Percentiles rank a stretch among this genome's conserved stretches.
These are phyloP conservation scores for Sebastes hubbsi DNA, from an alignment of 2,797 vertebrate species.

Conservation along the genomic window DNA sequence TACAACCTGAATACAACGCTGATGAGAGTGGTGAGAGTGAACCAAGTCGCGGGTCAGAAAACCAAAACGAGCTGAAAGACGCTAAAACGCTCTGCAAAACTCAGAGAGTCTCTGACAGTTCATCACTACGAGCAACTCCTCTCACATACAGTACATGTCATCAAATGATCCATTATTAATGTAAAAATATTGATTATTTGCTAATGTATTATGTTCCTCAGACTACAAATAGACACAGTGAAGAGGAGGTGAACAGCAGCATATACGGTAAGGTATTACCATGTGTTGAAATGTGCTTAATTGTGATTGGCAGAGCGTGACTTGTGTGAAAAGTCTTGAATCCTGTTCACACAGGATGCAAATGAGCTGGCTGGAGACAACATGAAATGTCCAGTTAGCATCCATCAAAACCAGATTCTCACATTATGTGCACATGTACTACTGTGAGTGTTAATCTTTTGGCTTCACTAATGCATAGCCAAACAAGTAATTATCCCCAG, in stretches of 20 bases:
- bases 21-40: not conserved
- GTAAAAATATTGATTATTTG: not conserved
- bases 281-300: not conserved
- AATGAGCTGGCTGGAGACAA: constrained; percentile 32
- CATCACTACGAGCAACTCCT: not conserved
- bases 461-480: not conserved
- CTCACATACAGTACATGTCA: not conserved
- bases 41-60: not conserved
- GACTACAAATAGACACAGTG: not conserved
- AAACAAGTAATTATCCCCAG: constrained; percentile 7
- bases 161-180: not conserved
- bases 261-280: not conserved
- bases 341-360: constrained; percentile 27
- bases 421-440: not conserved
- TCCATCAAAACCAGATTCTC: constrained; percentile 10
- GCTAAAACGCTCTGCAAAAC: not conserved
- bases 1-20: not conserved
- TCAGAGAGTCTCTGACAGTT: not conserved
- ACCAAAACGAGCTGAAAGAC: not conserved
- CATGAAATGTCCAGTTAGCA: not conserved
- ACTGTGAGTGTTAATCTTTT: not conserved
- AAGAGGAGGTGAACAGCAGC: not conserved
- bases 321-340: constrained; percentile 15
- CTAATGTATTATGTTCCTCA: not conserved
- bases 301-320: constrained; percentile 26